Evolutionary conservation across 2,888 invertebrate species (phyloP).

Genomic region (Lingula anatina): DNA sequence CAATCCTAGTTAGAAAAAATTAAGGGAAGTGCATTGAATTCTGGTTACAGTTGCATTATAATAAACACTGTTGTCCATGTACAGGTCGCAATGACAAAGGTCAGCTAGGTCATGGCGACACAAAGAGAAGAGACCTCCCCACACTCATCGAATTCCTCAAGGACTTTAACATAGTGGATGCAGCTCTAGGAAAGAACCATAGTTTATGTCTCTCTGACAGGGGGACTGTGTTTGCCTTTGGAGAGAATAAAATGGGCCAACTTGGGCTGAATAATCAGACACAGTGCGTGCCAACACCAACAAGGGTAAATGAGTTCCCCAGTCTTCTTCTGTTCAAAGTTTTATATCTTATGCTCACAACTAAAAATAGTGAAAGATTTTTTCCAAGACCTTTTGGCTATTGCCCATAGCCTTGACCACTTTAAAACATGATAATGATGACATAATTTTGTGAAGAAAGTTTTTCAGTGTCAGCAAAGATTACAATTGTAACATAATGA

Average conservation of each 20-base stretch:
- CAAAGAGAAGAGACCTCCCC: conserved; percentile 63
- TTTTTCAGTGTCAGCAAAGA: no score
- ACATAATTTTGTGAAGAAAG: no score
- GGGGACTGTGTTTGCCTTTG: conserved; percentile 82
- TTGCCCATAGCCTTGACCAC: no score
- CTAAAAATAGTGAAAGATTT: no score
- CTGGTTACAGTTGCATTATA: no score
- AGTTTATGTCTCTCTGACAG: conserved; percentile 60
- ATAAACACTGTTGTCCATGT: conserved; percentile 8
- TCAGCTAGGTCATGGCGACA: conserved; percentile 80
- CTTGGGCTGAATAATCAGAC: conserved; percentile 74
- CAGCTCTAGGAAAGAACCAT: conserved; percentile 82
- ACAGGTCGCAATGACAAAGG: conserved; percentile 70
- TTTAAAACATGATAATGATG: no score
- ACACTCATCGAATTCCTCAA: conserved; percentile 71
- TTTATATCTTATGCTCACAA: no score
- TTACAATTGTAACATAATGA: no score
- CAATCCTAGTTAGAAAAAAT: no score
- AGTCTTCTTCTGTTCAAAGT: neutral
- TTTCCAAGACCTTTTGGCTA: no score
- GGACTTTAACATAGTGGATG: conserved; percentile 76
- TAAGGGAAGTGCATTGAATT: no score
- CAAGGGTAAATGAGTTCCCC: conserved; percentile 47
- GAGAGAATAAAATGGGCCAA: conserved; percentile 88
- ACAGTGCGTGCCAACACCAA: conserved; percentile 54